Evolutionary conservation across 2,113 vertebrate species (phyloP).

Genomic region (Aleadryas rufinucha): DNA sequence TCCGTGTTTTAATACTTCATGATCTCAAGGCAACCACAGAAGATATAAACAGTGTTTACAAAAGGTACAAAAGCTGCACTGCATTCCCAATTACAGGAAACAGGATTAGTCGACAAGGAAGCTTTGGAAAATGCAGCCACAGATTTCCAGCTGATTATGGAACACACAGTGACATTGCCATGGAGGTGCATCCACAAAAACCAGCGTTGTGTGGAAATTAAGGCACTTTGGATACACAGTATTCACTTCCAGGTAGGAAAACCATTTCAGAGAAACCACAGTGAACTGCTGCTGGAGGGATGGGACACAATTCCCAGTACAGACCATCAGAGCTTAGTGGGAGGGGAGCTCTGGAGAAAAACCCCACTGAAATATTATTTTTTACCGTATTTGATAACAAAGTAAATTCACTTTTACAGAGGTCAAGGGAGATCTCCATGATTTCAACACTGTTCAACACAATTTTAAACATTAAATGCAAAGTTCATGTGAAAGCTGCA

Average conservation of each 20-base stretch:
- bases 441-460: neutral
- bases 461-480: neutral
- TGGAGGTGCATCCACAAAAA: neutral
- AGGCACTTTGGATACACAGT: conserved; percentile 52
- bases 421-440: neutral
- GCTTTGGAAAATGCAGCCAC: neutral
- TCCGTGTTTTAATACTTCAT: neutral
- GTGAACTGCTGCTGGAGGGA: neutral
- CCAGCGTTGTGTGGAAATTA: neutral
- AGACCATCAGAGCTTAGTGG: neutral
- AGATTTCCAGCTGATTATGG: neutral
- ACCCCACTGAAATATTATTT: neutral
- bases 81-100: neutral
- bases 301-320: neutral
- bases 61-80: conserved; percentile 30
- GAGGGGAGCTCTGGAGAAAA: neutral
- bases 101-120: neutral
- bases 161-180: neutral
- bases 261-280: neutral
- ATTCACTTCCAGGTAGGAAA: neutral
- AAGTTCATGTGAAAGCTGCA: neutral
- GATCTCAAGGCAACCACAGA: neutral
- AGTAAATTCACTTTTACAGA: neutral
- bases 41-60: conserved; percentile 8
- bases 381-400: neutral